phyloP scores from a whole-genome alignment of 2,888 invertebrate genomes.

The Drosophila atripex region DNA sequence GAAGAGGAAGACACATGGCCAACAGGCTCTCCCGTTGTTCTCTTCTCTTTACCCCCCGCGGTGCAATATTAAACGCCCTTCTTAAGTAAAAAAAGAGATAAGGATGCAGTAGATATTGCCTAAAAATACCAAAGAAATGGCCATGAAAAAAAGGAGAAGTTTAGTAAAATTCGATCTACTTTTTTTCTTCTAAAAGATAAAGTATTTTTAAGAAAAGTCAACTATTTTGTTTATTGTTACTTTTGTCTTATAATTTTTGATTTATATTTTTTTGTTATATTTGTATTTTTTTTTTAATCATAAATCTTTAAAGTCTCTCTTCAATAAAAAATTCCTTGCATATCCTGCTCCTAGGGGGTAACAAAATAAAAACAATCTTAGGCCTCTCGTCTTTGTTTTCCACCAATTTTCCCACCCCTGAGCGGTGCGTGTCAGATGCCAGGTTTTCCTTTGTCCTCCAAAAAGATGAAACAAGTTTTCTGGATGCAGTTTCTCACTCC shows the following conservation, averaged over 20 bases:
- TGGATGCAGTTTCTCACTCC: slow-evolving; percentile 14
- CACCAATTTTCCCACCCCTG: slow-evolving; percentile 39
- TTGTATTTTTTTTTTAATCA: neutral
- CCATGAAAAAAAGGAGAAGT: no score
- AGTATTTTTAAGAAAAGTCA: neutral
- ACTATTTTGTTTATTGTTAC: neutral
- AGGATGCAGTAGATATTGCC: slow-evolving; percentile 30
- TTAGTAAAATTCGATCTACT: neutral
- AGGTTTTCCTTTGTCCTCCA: slow-evolving; percentile 48
- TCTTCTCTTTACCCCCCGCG: slow-evolving; percentile 66
- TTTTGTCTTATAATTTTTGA: neutral
- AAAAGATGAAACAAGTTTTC: slow-evolving; percentile 37
- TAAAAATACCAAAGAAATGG: slow-evolving; percentile 2
- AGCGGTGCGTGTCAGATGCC: slow-evolving; percentile 3
- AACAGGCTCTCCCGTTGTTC: slow-evolving; percentile 33
- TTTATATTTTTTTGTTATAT: no score
- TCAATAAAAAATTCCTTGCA: slow-evolving; percentile 12
- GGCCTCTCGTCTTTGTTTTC: slow-evolving; percentile 4
- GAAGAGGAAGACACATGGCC: slow-evolving; percentile 16
- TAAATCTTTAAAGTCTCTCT: neutral
- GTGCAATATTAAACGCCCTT: slow-evolving; percentile 45
- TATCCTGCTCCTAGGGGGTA: neutral
- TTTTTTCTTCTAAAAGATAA: neutral
- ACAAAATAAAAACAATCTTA: slow-evolving; percentile 17
- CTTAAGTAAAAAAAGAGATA: slow-evolving; percentile 26